Conservation (phyloP, 2,113 vertebrate genomes). For the Trogon melanurus region DNA sequence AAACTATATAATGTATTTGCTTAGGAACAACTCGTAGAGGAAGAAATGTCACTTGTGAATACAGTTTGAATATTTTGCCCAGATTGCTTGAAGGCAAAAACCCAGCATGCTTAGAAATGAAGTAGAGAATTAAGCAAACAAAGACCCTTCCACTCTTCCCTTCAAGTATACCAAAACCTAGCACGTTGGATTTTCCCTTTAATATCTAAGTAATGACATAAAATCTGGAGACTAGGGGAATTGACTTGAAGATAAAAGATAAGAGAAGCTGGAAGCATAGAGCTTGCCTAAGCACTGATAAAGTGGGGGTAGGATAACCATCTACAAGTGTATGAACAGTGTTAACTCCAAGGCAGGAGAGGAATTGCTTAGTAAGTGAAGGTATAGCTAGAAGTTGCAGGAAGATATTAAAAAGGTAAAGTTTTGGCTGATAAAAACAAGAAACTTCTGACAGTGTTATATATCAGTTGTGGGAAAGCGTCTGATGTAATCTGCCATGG, state of each 20-base stretch:
- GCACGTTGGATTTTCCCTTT: neutral
- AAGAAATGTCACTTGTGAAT: neutral
- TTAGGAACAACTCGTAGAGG: neutral
- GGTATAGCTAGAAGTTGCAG: neutral
- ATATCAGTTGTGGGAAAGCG: neutral
- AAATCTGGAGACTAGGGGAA: neutral
- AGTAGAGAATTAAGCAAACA: neutral
- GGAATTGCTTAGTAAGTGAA: neutral
- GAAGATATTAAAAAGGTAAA: conserved; percentile 11
- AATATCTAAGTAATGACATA: neutral
- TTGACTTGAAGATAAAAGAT: neutral
- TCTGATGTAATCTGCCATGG: neutral
- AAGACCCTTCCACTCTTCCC: neutral
- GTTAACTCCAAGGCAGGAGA: conserved; percentile 21
- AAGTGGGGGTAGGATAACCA: conserved; percentile 38
- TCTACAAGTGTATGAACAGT: conserved; percentile 37
- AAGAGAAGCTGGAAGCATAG: neutral
- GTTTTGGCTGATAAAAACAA: conserved; percentile 18
- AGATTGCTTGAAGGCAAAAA: neutral
- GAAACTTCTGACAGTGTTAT: conserved; percentile 1
- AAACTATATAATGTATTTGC: neutral
- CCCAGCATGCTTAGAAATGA: neutral
- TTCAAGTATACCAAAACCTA: neutral
- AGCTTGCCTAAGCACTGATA: conserved; percentile 13
- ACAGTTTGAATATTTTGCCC: neutral